Conservation (phyloP, 2,888 invertebrate genomes). For the Calliopum simillimum region DNA sequence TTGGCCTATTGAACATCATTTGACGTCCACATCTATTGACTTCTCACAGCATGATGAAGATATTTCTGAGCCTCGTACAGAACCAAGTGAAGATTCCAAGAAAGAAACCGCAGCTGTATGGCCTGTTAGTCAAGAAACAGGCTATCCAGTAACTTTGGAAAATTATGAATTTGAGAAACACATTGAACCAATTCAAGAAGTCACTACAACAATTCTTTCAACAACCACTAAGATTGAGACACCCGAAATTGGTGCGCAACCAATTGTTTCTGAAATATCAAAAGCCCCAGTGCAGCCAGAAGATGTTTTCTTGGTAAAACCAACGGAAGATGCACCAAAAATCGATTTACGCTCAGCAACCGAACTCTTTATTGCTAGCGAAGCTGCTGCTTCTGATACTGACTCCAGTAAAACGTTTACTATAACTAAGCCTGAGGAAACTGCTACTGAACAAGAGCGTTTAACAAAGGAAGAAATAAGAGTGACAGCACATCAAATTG, state of each 20-base stretch:
- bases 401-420: no score
- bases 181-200: constrained; percentile 17
- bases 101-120: constrained; percentile 58
- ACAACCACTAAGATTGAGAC: constrained; percentile 40
- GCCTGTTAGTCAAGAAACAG: constrained; percentile 62
- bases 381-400: background rate
- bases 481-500: no score
- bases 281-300: background rate
- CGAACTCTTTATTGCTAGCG: constrained; percentile 62
- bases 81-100: constrained; percentile 35
- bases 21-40: constrained; percentile 59
- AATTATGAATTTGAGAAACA: constrained; percentile 58
- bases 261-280: background rate
- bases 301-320: background rate
- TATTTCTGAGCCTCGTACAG: constrained; percentile 15
- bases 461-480: no score
- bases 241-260: background rate
- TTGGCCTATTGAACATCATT: constrained; percentile 65
- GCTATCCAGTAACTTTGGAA: constrained; percentile 57
- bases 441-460: no score
- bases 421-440: no score
- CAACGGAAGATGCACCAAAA: constrained; percentile 40
- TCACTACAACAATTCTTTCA: constrained; percentile 31
- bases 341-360: constrained; percentile 58
- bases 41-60: constrained; percentile 55